Evolutionary conservation across 2,797 vertebrate genomes (phyloP).

Genomic region (Geotrypetes seraphini): DNA sequence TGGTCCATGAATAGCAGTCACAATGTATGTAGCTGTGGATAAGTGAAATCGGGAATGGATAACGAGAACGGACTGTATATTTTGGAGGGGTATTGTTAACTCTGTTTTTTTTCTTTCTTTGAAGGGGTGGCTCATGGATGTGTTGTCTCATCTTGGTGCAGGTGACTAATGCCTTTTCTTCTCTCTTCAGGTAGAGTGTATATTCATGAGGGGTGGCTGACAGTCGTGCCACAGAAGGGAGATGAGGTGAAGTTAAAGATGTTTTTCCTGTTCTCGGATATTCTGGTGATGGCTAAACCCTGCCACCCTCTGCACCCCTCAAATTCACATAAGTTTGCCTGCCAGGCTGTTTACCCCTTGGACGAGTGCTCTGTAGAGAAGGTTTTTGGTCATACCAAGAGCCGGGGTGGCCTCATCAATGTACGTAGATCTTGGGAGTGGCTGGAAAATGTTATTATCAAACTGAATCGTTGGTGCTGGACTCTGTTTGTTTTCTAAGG

Average conservation of each 20-base stretch:
- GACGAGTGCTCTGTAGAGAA: constrained; percentile 44
- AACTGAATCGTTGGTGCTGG: background rate
- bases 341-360: constrained; percentile 46
- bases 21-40: too few relatives aligned
- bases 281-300: constrained; percentile 44
- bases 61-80: too few relatives aligned
- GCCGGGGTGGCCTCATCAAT: constrained; percentile 52
- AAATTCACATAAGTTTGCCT: constrained; percentile 41
- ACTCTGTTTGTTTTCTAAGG: too few relatives aligned
- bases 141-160: too few relatives aligned
- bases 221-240: constrained; percentile 48
- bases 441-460: too few relatives aligned
- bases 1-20: too few relatives aligned
- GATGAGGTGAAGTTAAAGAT: constrained; percentile 44
- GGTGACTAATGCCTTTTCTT: too few relatives aligned
- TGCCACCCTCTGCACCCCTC: constrained; percentile 44
- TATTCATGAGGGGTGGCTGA: constrained; percentile 54
- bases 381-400: constrained; percentile 53
- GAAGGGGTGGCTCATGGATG: too few relatives aligned
- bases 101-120: too few relatives aligned
- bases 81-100: too few relatives aligned
- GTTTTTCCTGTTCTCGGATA: constrained; percentile 58
- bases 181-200: constrained; percentile 45
- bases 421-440: constrained; percentile 49
- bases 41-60: too few relatives aligned